These are phyloP conservation scores for Chelon labrosus DNA, from an alignment of 2,797 vertebrate genomes.

Conservation along the genomic window DNA sequence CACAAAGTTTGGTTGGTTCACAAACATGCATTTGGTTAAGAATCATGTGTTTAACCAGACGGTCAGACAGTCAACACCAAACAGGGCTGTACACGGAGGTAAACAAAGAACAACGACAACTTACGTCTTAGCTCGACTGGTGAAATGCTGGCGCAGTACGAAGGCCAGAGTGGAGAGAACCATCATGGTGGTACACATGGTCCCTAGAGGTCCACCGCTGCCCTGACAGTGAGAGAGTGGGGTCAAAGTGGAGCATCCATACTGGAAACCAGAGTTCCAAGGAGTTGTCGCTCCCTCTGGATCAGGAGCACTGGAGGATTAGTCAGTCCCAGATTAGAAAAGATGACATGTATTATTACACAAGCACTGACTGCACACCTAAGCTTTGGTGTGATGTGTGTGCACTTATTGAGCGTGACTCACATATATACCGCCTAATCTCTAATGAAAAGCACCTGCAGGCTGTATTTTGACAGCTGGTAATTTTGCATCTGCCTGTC, in stretches of 20 bases:
- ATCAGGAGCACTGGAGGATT: constrained; percentile 68
- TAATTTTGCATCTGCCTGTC: neutral
- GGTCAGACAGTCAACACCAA: neutral
- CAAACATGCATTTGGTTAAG: no score
- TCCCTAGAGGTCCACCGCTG: constrained; percentile 6
- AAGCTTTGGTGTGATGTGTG: constrained; percentile 45
- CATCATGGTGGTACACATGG: constrained; percentile 93
- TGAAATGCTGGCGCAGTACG: constrained; percentile 86
- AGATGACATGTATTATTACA: constrained; percentile 67
- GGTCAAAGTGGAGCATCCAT: constrained; percentile 52
- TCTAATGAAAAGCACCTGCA: constrained; percentile 7
- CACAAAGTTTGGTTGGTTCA: no score
- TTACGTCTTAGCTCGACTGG: constrained; percentile 89
- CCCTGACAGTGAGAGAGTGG: constrained; percentile 22
- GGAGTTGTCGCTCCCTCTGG: constrained; percentile 34
- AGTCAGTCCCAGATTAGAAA: constrained; percentile 76
- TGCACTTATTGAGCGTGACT: constrained; percentile 37
- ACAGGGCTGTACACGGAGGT: neutral
- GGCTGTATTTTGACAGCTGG: neutral
- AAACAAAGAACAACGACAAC: constrained; percentile 54
- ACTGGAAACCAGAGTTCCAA: constrained; percentile 7
- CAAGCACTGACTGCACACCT: constrained; percentile 30
- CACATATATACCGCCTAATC: constrained; percentile 25
- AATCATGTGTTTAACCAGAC: no score
- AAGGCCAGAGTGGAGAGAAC: constrained; percentile 89